These are phyloP conservation scores for Gallinago media DNA, from an alignment of 2,113 vertebrate species.

Conservation along the genomic window DNA sequence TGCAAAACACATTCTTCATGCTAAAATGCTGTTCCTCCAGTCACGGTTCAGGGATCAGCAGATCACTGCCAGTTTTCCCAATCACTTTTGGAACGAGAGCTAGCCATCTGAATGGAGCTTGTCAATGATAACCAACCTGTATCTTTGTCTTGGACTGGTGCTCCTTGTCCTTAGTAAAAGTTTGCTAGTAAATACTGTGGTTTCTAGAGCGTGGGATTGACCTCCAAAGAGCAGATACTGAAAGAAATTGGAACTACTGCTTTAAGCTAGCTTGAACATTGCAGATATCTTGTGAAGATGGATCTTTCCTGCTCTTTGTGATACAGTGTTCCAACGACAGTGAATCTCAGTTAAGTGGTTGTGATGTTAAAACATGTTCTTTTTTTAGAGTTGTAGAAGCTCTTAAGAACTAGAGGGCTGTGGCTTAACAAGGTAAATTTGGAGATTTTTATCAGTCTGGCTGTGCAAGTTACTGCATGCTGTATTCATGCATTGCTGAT, in stretches of 20 bases:
- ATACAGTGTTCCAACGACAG: rapidly evolving
- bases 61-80: background rate
- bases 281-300: background rate
- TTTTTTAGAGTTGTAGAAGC: background rate
- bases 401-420: background rate
- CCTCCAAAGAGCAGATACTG: background rate
- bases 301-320: background rate
- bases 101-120: background rate
- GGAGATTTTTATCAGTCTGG: background rate
- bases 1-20: background rate
- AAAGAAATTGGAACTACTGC: background rate
- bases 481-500: background rate
- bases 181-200: background rate
- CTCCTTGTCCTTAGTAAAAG: background rate
- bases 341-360: background rate
- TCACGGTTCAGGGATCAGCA: background rate
- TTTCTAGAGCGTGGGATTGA: background rate
- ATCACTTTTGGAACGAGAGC: background rate
- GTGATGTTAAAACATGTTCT: background rate
- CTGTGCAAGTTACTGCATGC: background rate
- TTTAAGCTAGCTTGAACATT: background rate
- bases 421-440: background rate
- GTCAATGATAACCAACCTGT: background rate
- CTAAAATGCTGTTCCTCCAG: background rate
- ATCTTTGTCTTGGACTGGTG: background rate